phyloP scores from a whole-genome alignment of 2,113 vertebrate genomes.

The Pipra filicauda region DNA sequence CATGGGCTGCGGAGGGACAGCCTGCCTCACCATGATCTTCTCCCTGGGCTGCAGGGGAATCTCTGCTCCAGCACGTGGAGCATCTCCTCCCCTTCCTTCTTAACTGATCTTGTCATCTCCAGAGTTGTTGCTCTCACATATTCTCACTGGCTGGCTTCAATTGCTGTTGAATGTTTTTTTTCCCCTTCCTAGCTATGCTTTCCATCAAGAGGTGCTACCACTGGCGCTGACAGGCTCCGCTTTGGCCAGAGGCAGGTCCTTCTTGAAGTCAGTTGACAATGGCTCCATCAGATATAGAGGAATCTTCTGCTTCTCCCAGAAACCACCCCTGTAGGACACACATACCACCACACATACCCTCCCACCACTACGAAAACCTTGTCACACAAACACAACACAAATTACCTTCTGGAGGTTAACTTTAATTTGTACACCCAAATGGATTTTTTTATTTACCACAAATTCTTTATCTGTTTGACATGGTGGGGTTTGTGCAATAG shows the following conservation, averaged over 20 bases:
- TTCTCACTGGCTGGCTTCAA: neutral
- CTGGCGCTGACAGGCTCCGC: fast-evolving
- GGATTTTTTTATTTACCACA: neutral
- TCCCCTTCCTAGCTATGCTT: neutral
- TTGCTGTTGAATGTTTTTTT: neutral
- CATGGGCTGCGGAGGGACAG: neutral
- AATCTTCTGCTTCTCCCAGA: neutral
- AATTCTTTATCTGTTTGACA: neutral
- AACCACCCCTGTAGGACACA: neutral
- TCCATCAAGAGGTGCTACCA: neutral
- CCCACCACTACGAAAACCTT: neutral
- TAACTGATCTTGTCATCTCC: neutral
- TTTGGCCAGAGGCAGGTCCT: fast-evolving
- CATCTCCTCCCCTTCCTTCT: neutral
- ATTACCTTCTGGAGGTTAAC: neutral
- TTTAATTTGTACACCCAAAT: neutral
- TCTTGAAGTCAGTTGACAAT: fast-evolving
- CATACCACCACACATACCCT: fast-evolving
- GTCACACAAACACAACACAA: neutral
- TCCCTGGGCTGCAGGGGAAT: neutral
- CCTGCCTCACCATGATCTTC: neutral
- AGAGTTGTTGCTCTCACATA: neutral
- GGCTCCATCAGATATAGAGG: fast-evolving
- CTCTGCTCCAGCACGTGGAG: fast-evolving
- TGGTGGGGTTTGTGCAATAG: neutral